Base-by-base conservation (phyloP, 2,888 invertebrate species). In the Hoplodrina blanda region DNA sequence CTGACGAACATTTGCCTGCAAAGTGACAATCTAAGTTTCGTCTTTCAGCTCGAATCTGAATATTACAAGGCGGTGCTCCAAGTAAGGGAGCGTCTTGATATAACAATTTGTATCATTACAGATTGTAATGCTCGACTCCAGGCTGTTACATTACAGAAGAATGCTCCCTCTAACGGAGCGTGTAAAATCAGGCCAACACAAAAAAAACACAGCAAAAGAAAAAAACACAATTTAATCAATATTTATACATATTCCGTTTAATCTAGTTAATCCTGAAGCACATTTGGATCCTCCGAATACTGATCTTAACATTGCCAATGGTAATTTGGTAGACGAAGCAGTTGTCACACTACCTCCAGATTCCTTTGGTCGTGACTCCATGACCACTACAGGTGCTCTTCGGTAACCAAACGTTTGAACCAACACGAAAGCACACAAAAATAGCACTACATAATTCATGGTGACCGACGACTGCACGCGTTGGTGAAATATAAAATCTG, bases 161-260 rank as follows among this genome's bases (percentile, higher is more conserved):
- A 30, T 5, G 5, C 30, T 30, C 30, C 30, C 30, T 2, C 3
- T 30, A 30, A 30, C 2, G 30, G 25, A 25, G 25, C 25, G 25
- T 2, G 25, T 25, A 25, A 25, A 25, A 25, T 25, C 25, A 25
- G 13, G 41, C 11, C 41, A 10, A 11, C 41, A 41, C 3, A 44
- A 44, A 15, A 15, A 44, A 44, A 44, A 44, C 3, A 44, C 44
- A 15, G 2, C 13, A 50, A 15, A 5, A 13, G 15, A 0, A 56
- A 11, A 8, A 7, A 62, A 8, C 10, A 37, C 7, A 54, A 54
- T 65, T 64, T 68, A 63, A 56, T 76, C 77, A 41, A 53, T 57
- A 49, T 7, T 62, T 41, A 78, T 2, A 69, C 78, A 78, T 11
- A 76, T 53, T 61, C 73, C 76, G 3, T 73, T 76, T 15, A 78